A percentile compares a stretch with the other conserved stretches of the same genome.
Conservation (phyloP, 2,888 invertebrate genomes). For the Molorchus minor region DNA sequence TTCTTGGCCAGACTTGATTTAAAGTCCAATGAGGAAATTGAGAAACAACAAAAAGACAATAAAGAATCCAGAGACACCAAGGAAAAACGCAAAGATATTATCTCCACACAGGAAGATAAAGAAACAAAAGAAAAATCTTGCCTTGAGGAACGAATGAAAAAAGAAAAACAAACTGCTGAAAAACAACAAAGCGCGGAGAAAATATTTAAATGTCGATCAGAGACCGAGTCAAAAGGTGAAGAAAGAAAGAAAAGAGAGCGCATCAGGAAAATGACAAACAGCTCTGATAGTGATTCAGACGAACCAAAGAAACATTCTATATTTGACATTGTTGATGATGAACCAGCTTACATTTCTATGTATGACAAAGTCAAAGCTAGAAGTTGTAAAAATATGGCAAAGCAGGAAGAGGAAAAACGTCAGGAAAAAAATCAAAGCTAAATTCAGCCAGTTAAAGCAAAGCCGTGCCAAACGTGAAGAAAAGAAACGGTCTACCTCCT, state of each 20-base stretch:
- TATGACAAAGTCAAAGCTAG: constrained; percentile 96
- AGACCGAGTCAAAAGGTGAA: constrained; percentile 38
- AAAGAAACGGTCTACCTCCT: constrained; percentile 87
- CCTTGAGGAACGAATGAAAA: constrained; percentile 39
- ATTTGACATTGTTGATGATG: constrained; percentile 89
- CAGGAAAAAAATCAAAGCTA: constrained; percentile 88
- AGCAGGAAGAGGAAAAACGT: constrained; percentile 87
- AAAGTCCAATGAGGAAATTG: constrained; percentile 67
- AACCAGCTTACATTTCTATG: constrained; percentile 94
- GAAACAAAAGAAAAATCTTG: constrained; percentile 35
- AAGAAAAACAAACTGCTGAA: constrained; percentile 30
- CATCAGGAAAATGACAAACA: constrained; percentile 63
- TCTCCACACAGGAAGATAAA: constrained; percentile 34
- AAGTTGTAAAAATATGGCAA: constrained; percentile 93
- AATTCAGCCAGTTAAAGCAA: constrained; percentile 88
- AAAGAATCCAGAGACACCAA: constrained; percentile 56
- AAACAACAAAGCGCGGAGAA: constrained; percentile 44
- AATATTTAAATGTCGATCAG: constrained; percentile 39
- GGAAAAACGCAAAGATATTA: constrained; percentile 41
- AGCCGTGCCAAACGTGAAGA: constrained; percentile 87
- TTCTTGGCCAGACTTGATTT: constrained; percentile 69
- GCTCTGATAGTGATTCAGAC: constrained; percentile 78
- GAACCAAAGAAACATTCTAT: constrained; percentile 90
- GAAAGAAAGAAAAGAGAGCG: constrained; percentile 50
- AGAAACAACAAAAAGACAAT: constrained; percentile 64